A percentile compares a stretch with the other conserved stretches of the same genome.
These are phyloP conservation scores for Pristionchus arcanus DNA, from an alignment of 2,888 invertebrate genomes.

Conservation along the genomic window DNA sequence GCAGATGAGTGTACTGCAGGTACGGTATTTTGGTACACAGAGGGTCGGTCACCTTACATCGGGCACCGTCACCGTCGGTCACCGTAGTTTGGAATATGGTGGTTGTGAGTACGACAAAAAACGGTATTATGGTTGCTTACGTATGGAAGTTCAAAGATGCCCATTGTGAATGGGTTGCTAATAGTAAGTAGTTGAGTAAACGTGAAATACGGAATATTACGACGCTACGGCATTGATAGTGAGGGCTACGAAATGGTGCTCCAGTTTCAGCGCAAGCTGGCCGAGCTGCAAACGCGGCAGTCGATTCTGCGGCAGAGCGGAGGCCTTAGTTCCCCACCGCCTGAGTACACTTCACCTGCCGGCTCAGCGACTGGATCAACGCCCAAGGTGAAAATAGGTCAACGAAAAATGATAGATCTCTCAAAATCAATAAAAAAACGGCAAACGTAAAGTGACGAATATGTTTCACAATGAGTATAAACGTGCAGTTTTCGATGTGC, in stretches of 20 bases:
- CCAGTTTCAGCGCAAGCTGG: slow-evolving; percentile 59
- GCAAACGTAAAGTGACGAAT: too few species aligned
- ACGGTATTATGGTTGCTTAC: too few species aligned
- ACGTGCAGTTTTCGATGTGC: neutral
- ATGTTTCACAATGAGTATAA: neutral
- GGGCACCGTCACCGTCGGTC: too few species aligned
- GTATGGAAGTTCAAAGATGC: too few species aligned
- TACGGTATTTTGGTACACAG: too few species aligned
- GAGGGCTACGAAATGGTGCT: neutral
- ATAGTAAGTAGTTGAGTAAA: too few species aligned
- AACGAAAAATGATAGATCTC: neutral
- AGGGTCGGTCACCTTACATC: neutral
- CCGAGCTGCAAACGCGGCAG: slow-evolving; percentile 67
- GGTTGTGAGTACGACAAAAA: too few species aligned
- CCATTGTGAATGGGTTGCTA: too few species aligned
- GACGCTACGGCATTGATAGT: too few species aligned
- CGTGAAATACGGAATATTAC: neutral
- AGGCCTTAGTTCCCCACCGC: slow-evolving; percentile 59
- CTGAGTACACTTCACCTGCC: slow-evolving; percentile 58
- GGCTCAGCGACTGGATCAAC: slow-evolving; percentile 51
- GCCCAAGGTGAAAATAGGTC: neutral
- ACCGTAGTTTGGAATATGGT: too few species aligned
- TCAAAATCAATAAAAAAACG: neutral
- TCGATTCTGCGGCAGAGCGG: slow-evolving; percentile 61
- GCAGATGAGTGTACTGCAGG: slow-evolving; percentile 72